These are phyloP conservation scores for Drosophila fulvimacula DNA, from an alignment of 2,888 invertebrate genomes.

Conservation along the genomic window DNA sequence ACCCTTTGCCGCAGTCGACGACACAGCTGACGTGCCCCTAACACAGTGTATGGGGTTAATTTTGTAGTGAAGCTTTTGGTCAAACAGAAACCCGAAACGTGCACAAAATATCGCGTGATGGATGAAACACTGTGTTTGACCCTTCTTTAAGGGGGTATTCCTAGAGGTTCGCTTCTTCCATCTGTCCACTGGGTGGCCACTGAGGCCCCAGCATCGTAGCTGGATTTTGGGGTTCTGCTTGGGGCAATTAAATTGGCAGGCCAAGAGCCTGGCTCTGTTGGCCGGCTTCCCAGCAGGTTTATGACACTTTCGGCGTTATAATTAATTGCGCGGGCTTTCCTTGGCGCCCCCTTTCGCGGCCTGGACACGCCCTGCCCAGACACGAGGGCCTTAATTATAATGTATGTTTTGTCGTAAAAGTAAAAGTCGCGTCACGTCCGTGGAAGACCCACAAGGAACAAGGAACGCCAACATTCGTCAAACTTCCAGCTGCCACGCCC, in stretches of 20 bases:
- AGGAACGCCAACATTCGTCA: slow-evolving; percentile 46
- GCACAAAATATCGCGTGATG: slow-evolving; percentile 32
- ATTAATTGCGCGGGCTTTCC: slow-evolving; percentile 63
- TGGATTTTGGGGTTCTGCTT: slow-evolving; percentile 29
- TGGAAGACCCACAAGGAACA: slow-evolving; percentile 23
- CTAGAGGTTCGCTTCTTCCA: not conserved
- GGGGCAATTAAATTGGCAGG: slow-evolving; percentile 55
- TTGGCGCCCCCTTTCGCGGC: slow-evolving; percentile 34
- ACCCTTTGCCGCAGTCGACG: not conserved
- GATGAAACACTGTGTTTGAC: slow-evolving; percentile 42
- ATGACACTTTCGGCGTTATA: slow-evolving; percentile 70
- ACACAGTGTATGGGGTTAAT: not conserved
- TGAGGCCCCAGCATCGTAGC: slow-evolving; percentile 19
- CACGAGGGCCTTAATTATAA: slow-evolving; percentile 65
- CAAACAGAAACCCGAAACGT: slow-evolving; percentile 44
- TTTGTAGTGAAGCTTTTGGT: not conserved
- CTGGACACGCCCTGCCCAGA: slow-evolving; percentile 26
- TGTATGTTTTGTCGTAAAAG: slow-evolving; percentile 71
- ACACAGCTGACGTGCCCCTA: not conserved
- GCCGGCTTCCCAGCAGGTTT: slow-evolving; percentile 53
- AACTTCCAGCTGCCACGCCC: slow-evolving; percentile 45
- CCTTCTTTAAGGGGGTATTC: slow-evolving; percentile 42
- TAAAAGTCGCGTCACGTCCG: slow-evolving; percentile 71
- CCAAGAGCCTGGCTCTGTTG: slow-evolving; percentile 26
- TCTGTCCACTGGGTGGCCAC: not conserved